Evolutionary conservation across 1,140 invertebrate species (phyloP).

Genomic region (Forficula auricularia): DNA sequence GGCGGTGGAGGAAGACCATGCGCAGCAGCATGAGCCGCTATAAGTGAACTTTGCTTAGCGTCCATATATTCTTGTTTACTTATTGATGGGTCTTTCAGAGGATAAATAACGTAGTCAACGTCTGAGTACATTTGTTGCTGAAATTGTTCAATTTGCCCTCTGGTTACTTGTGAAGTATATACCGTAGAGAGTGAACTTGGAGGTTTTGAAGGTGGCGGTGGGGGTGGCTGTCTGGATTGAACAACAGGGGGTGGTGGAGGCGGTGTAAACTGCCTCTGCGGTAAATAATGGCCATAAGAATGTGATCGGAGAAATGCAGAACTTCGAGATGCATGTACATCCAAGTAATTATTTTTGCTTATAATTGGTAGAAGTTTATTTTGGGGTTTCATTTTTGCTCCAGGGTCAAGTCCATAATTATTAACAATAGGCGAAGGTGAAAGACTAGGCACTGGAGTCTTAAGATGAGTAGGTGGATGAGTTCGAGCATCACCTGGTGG

Average conservation of each 20-base stretch:
- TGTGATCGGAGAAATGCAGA: constrained; percentile 8
- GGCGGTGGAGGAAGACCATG: constrained; percentile 24
- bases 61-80: constrained; percentile 80
- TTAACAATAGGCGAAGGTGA: too few relatives aligned
- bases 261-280: constrained; percentile 8
- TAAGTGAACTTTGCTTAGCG: constrained; percentile 52
- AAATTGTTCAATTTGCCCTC: constrained; percentile 63
- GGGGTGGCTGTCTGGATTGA: constrained; percentile 29
- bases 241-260: constrained; percentile 30
- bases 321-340: constrained; percentile 38
- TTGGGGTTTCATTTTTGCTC: constrained; percentile 35
- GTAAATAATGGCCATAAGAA: neutral
- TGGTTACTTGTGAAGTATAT: constrained; percentile 46
- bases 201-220: constrained; percentile 35
- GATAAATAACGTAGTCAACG: constrained; percentile 78
- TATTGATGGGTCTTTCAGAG: constrained; percentile 67
- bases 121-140: constrained; percentile 75
- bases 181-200: constrained; percentile 36
- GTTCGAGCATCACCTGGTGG: constrained; percentile 12
- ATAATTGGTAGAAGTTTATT: constrained; percentile 29
- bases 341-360: constrained; percentile 46
- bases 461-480: constrained; percentile 11
- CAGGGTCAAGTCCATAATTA: constrained; percentile 19
- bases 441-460: neutral
- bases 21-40: constrained; percentile 38